Conservation (phyloP, 2,888 invertebrate genomes). For the Cabera pusaria region DNA sequence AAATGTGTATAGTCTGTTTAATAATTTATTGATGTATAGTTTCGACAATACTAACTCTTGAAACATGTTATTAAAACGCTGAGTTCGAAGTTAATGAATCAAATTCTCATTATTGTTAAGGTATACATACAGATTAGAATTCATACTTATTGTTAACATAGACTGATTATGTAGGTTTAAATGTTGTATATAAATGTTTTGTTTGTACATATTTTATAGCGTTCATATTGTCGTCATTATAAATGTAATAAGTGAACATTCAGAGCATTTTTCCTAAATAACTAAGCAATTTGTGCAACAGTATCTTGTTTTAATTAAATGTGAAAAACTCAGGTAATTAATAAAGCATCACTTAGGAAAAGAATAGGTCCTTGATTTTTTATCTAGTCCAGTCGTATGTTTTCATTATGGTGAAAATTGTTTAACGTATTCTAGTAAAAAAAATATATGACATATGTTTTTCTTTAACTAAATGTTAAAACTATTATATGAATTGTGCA, state of each 20-base stretch:
- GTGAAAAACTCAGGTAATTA: too few relatives aligned
- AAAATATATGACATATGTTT: too few relatives aligned
- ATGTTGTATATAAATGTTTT: conserved; percentile 50
- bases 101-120: conserved; percentile 1
- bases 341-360: too few relatives aligned
- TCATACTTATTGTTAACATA: conserved; percentile 57
- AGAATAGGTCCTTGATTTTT: too few relatives aligned
- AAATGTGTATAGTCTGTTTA: conserved; percentile 15
- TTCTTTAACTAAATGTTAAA: too few relatives aligned
- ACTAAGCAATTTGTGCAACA: too few relatives aligned
- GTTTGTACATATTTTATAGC: conserved; percentile 47
- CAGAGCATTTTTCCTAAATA: too few relatives aligned
- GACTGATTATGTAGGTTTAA: conserved; percentile 70
- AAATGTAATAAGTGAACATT: conserved; percentile 16
- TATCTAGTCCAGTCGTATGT: too few relatives aligned
- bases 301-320: too few relatives aligned
- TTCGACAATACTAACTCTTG: conserved; percentile 25
- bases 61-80: conserved; percentile 1
- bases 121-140: conserved; percentile 24
- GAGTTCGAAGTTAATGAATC: conserved; percentile 1
- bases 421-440: too few relatives aligned
- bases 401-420: too few relatives aligned
- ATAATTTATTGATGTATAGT: conserved; percentile 10
- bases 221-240: conserved; percentile 34
- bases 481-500: too few relatives aligned